Base-by-base conservation (phyloP, 2,888 invertebrate genomes). In the Kryphioiulus occultus region DNA sequence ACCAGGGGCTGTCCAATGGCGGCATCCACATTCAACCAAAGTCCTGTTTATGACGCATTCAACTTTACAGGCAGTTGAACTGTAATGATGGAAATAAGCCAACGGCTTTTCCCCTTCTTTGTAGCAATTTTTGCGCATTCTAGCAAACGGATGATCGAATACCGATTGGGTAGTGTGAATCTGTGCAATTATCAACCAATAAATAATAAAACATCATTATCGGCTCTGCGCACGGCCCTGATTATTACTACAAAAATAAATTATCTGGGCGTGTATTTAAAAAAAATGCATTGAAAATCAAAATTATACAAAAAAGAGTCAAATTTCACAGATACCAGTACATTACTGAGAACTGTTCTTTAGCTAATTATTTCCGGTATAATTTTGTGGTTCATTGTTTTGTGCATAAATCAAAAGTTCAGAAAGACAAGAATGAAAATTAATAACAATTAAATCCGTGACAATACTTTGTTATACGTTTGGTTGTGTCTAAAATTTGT, bases 1-100 rank as follows among this genome's bases (percentile, higher is more conserved):
- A 83, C 87, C 87, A 12, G 84, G 83, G 10, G 87, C 44, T 26
- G 87, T 87, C 87, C 87, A 87, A 53, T 87, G 87, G 12, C 84
- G 87, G 35, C 87, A 87, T 9, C 87, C 87, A 84, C 87, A 87
- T 84, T 87, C 68, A 2, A 5, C 19, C 30, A 87, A 44, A 22
- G 87, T 83, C 26, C 30, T 53, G 44, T 87, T 87, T 35, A 87
- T 42, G 4, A 59, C 39, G 35, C 87, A 87, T 87, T 87, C 87
- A 9, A 87, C 83, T 47, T 87, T 35, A 87, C 87, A 87, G 4
- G 87, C 87, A n/a, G 87, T 44, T 30, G 44, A 84, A 35, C 68
- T 87, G 47, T 87, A 87, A 0, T 7, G 19, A 39, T 82, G 19
- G 39, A 87, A 87, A 83, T 87, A 87, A 9, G 83, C 68, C 30